Percentiles rank a stretch among this genome's conserved stretches.
These are phyloP conservation scores for Alloscopus bannaensis DNA, from an alignment of 2,888 invertebrate species.

Conservation along the genomic window DNA sequence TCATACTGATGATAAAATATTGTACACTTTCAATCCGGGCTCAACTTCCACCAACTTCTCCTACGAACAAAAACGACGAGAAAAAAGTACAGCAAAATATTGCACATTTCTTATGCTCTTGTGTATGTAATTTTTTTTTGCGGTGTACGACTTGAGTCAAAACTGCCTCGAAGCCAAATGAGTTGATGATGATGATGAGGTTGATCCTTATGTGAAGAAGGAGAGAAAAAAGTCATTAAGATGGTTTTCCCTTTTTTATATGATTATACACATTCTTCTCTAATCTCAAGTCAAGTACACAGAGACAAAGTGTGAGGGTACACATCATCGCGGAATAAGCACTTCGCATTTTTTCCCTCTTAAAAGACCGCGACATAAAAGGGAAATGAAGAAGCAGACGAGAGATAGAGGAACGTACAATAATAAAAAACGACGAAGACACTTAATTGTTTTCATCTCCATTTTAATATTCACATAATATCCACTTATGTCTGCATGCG, in stretches of 20 bases:
- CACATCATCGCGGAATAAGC: not conserved
- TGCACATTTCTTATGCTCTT: too few relatives aligned
- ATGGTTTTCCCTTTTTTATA: slow-evolving; percentile 15
- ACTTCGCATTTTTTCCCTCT: slow-evolving; percentile 28
- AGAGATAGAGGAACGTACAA: too few relatives aligned
- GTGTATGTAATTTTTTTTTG: too few relatives aligned
- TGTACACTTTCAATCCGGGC: too few relatives aligned
- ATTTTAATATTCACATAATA: slow-evolving; percentile 1
- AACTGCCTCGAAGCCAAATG: slow-evolving; percentile 8
- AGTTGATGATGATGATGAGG: slow-evolving; percentile 15
- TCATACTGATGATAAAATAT: too few relatives aligned
- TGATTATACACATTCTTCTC: not conserved
- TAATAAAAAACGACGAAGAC: slow-evolving; percentile 25
- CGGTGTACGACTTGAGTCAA: too few relatives aligned
- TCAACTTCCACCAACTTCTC: too few relatives aligned
- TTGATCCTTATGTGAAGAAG: not conserved
- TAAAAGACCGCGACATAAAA: slow-evolving; percentile 57
- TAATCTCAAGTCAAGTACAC: slow-evolving; percentile 59
- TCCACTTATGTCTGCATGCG: not conserved
- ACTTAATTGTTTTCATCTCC: slow-evolving; percentile 56
- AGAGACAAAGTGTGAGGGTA: not conserved
- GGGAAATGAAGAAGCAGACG: slow-evolving; percentile 42
- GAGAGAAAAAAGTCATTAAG: slow-evolving; percentile 56
- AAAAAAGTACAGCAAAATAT: too few relatives aligned
- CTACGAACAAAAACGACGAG: too few relatives aligned